Percentiles rank a stretch among this genome's conserved stretches.
Conservation (phyloP, 2,797 vertebrate genomes). For the Sebastes baramenuke region DNA sequence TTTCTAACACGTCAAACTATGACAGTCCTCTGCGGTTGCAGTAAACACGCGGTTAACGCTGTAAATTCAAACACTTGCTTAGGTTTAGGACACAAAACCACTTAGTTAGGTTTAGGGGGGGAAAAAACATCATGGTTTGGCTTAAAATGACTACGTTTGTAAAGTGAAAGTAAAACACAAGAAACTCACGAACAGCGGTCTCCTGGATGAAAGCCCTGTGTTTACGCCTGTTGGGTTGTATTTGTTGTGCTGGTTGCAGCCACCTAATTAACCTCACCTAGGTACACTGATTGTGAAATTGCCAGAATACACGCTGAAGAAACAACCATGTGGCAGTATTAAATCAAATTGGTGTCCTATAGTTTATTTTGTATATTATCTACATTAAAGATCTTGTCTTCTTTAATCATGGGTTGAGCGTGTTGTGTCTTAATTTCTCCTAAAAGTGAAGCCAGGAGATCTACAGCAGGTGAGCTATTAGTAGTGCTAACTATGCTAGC, state of each 20-base stretch:
- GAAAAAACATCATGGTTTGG: background rate
- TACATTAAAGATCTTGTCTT: no score
- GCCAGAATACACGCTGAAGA: background rate
- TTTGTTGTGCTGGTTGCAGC: background rate
- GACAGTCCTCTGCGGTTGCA: no score
- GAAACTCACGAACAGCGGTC: background rate
- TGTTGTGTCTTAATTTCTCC: no score
- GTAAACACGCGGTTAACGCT: no score
- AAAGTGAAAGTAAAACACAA: background rate
- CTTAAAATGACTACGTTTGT: background rate
- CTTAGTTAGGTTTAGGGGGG: no score
- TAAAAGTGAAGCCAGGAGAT: background rate
- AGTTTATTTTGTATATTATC: rapidly evolving
- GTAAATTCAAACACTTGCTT: no score
- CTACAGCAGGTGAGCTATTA: background rate
- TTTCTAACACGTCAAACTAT: no score
- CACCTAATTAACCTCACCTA: no score
- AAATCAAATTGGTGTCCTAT: background rate
- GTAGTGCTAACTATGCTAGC: background rate
- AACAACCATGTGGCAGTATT: background rate
- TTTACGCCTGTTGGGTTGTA: background rate
- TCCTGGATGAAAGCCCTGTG: no score
- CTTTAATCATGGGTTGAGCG: rapidly evolving
- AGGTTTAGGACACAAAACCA: no score
- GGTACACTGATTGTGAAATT: background rate